Evolutionary conservation across 2,888 invertebrate genomes (phyloP).

Genomic region (Auanema freiburgensis): DNA sequence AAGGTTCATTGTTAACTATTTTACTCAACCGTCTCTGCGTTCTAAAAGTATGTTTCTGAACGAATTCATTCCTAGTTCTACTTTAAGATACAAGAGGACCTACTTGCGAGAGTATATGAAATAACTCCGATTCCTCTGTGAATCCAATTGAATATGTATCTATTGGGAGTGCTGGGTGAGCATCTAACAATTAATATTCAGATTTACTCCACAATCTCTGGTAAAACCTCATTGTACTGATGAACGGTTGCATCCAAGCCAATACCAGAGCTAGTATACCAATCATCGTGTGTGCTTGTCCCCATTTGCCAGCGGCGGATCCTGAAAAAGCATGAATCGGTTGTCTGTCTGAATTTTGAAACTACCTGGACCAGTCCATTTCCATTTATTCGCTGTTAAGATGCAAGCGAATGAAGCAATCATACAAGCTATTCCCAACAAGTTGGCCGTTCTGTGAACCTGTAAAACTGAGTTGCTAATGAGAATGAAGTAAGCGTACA

Average conservation of each 20-base stretch:
- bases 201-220: not conserved
- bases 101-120: constrained; percentile 42
- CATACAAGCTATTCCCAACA: constrained; percentile 40
- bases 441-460: constrained; percentile 44
- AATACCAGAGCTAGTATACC: constrained; percentile 41
- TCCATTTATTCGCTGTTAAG: constrained; percentile 39
- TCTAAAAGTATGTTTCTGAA: constrained; percentile 2
- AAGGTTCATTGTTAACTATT: not conserved
- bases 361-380: constrained; percentile 30
- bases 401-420: constrained; percentile 43
- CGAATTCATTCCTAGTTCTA: not conserved
- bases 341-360: not conserved
- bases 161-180: constrained; percentile 38
- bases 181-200: constrained; percentile 26
- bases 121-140: constrained; percentile 44
- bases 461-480: constrained; percentile 18
- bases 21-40: too few species aligned
- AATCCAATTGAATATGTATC: constrained; percentile 50
- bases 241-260: constrained; percentile 48
- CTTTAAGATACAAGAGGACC: constrained; percentile 13
- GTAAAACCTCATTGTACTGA: constrained; percentile 31
- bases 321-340: not conserved
- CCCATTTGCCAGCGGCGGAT: constrained; percentile 20
- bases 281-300: constrained; percentile 32
- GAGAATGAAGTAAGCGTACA: not conserved